Evolutionary conservation across 2,113 vertebrate species (phyloP), one percentile per base, ranked within the genome.

Genomic region (Pelobates fuscus): DNA sequence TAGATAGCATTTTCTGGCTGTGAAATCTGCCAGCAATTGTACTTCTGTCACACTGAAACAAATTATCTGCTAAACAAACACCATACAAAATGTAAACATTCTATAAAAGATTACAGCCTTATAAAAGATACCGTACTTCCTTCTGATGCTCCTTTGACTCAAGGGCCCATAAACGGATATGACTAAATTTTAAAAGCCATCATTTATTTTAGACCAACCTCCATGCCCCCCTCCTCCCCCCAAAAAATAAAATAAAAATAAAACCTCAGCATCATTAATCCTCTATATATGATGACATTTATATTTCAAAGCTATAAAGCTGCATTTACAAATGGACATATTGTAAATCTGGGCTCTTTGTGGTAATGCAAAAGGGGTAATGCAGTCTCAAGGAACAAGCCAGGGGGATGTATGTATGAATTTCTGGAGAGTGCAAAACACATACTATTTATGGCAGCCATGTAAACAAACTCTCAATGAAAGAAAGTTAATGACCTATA

Each of bases 401-500:
- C 8, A 20, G 29, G 17, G 60, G 60, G n/a, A n/a, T 63, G 27
- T 17, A 24, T 32, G 46, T 67, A 37, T 23, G 54, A 67, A 66
- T 67, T 60, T 20, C 64, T 44, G 44, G 52, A 44, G 62, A 66
- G 62, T 32, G 62, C 49, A 44, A 58, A 30, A 21, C 64, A 67
- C 55, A 68, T 61, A 32, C 64, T 67, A 60, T 67, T 76, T 83
- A 81, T 82, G 74, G 78, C 74, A 80, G 25, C 82, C 86, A 82
- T 88, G 87, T 88, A 85, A 88, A 90, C 90, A 90, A 84, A 89
- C 83, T 88, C 87, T 86, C 90, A 88, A 86, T 81, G 84, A 90
- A 86, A 81, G 85, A 90, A 86, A 88, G 89, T 88, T 91, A 91
- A 91, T 93, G 90, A 89, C 88, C 90, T 90, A 88, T 90, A 92